These are phyloP conservation scores for Gobio occitaniae DNA, from an alignment of 2,797 vertebrate species.

Conservation along the genomic window DNA sequence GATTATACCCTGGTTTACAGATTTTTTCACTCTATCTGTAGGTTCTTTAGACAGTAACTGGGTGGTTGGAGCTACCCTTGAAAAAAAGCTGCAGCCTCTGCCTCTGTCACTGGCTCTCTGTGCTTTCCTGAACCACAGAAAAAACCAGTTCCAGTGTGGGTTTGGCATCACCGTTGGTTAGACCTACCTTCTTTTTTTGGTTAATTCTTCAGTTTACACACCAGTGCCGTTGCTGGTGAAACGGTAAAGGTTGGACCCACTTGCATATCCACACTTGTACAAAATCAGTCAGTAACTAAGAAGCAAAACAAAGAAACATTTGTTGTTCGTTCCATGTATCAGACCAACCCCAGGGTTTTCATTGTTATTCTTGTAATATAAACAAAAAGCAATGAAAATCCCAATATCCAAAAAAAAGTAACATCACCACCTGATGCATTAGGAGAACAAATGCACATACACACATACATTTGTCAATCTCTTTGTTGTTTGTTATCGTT, in stretches of 20 bases:
- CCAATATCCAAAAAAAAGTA: neutral
- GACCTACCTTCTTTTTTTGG: constrained; percentile 16
- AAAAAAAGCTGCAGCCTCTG: constrained; percentile 90
- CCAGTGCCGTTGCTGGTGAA: constrained; percentile 3
- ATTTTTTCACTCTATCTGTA: constrained; percentile 52
- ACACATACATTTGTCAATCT: neutral
- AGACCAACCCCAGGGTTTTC: neutral
- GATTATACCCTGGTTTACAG: neutral
- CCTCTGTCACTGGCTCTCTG: constrained; percentile 89
- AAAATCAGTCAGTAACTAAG: neutral
- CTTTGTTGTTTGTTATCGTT: neutral
- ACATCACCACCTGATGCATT: neutral
- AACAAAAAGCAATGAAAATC: neutral
- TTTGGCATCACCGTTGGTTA: constrained; percentile 91
- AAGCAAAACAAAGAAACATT: neutral
- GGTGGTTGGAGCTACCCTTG: constrained; percentile 89
- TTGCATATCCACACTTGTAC: neutral
- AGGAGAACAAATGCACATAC: neutral
- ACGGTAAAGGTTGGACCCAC: neutral
- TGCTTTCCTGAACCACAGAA: constrained; percentile 90
- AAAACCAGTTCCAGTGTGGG: constrained; percentile 93
- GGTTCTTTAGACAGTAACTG: constrained; percentile 92
- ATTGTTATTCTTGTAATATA: neutral
- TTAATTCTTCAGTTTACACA: constrained; percentile 21
- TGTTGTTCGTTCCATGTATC: neutral